These are phyloP conservation scores for Ctenochaetus hawaiiensis DNA, from an alignment of 2,797 vertebrate species.

Conservation along the genomic window DNA sequence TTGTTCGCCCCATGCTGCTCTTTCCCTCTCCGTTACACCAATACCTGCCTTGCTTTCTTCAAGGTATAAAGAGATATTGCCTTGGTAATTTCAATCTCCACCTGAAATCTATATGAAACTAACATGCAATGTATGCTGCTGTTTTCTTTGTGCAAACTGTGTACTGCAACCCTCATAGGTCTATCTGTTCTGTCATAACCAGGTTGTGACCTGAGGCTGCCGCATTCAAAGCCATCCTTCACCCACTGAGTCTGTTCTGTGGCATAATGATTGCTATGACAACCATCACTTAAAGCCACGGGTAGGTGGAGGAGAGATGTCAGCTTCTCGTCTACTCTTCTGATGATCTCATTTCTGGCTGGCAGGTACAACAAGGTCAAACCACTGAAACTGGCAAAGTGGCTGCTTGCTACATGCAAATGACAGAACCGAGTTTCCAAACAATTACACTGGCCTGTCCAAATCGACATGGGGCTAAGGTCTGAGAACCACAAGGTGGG, in stretches of 20 bases:
- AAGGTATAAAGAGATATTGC: slow-evolving; percentile 59
- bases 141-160: slow-evolving; percentile 68
- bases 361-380: slow-evolving; percentile 85
- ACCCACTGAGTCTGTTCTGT: slow-evolving; percentile 82
- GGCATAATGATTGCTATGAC: slow-evolving; percentile 88
- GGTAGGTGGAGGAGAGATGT: slow-evolving; percentile 85
- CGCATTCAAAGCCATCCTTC: slow-evolving; percentile 84
- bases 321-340: slow-evolving; percentile 82
- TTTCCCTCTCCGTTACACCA: slow-evolving; percentile 68
- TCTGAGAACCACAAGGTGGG: slow-evolving; percentile 62
- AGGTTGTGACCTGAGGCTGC: slow-evolving; percentile 84
- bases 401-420: slow-evolving; percentile 81
- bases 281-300: slow-evolving; percentile 87
- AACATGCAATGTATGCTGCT: slow-evolving; percentile 57
- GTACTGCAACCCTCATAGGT: slow-evolving; percentile 63
- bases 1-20: slow-evolving; percentile 80
- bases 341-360: slow-evolving; percentile 86
- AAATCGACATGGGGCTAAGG: slow-evolving; percentile 65
- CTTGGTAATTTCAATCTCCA: slow-evolving; percentile 61
- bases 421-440: slow-evolving; percentile 75
- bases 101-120: slow-evolving; percentile 59
- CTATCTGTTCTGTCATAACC: slow-evolving; percentile 79
- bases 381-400: slow-evolving; percentile 83
- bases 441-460: slow-evolving; percentile 77
- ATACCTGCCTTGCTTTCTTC: slow-evolving; percentile 77